Conservation (phyloP, 2,797 vertebrate species). For the Lepidocolaptes lacrymiger region DNA sequence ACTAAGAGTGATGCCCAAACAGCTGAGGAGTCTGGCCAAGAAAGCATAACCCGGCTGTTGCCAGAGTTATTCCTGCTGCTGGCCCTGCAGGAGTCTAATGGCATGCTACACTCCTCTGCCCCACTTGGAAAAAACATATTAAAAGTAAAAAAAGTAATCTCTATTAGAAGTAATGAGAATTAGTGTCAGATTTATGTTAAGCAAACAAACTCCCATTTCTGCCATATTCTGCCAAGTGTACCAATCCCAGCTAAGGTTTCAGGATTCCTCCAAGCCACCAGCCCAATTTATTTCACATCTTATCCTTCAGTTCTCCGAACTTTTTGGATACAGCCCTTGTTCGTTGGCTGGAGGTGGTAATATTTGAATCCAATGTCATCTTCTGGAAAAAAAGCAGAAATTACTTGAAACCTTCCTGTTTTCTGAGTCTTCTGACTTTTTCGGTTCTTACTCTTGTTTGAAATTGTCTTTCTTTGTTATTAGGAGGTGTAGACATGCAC, state of each 20-base stretch:
- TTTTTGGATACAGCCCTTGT: background rate
- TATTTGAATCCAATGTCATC: background rate
- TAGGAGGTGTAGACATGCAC: background rate
- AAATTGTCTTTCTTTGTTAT: background rate
- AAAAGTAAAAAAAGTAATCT: background rate
- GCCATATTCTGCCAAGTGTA: background rate
- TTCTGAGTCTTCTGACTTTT: background rate
- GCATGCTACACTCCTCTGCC: fast-evolving
- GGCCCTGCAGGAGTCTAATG: background rate
- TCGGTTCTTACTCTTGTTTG: background rate
- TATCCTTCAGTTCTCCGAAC: background rate
- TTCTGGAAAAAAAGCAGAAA: background rate
- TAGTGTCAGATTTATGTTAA: background rate
- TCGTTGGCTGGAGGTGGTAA: background rate
- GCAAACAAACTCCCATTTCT: background rate
- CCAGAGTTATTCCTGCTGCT: background rate
- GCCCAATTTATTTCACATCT: background rate
- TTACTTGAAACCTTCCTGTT: background rate
- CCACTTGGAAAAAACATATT: background rate
- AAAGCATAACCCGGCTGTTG: background rate
- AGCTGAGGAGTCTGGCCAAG: background rate
- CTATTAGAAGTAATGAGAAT: background rate
- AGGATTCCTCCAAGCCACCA: background rate
- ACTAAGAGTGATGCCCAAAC: background rate
- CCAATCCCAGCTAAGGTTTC: background rate